Conservation (phyloP, 2,888 invertebrate species). For the Cheiracanthium punctorium region DNA sequence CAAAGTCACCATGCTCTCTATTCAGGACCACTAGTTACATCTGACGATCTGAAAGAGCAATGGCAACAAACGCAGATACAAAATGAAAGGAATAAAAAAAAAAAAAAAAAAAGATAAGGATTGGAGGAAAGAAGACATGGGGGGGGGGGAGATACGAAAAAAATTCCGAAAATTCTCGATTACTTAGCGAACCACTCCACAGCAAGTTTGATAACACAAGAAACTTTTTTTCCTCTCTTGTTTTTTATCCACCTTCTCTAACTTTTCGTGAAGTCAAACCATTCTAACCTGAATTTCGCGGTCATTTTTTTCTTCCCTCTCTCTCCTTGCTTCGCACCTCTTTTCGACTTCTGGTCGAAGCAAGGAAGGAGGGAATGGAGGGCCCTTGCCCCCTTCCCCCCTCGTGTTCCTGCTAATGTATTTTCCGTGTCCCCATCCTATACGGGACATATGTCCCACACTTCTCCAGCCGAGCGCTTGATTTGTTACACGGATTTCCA, state of each 20-base stretch:
- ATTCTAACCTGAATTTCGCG: conserved; percentile 1
- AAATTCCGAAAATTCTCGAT: background rate
- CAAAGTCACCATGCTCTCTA: too few relatives aligned
- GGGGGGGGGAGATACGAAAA: too few relatives aligned
- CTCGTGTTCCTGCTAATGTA: conserved; percentile 67
- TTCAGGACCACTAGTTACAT: too few relatives aligned
- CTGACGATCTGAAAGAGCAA: too few relatives aligned
- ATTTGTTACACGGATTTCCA: conserved; percentile 68
- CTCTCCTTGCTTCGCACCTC: background rate
- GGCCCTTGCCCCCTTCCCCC: background rate
- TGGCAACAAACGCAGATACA: too few relatives aligned
- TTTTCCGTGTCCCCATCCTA: conserved; percentile 65
- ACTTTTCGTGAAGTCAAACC: conserved; percentile 4
- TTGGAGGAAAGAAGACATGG: too few relatives aligned
- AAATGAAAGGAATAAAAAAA: too few relatives aligned
- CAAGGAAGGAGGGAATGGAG: too few relatives aligned
- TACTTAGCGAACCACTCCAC: conserved; percentile 6
- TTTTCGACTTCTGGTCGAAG: background rate
- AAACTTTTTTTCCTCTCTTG: background rate
- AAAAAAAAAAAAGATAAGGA: too few relatives aligned
- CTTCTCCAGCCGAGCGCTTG: conserved; percentile 40
- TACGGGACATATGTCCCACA: conserved; percentile 43
- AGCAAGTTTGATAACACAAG: conserved; percentile 15
- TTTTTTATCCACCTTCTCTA: too few relatives aligned
- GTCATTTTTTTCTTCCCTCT: conserved; percentile 8